Conservation (phyloP, 2,113 vertebrate genomes). For the Siniperca chuatsi region DNA sequence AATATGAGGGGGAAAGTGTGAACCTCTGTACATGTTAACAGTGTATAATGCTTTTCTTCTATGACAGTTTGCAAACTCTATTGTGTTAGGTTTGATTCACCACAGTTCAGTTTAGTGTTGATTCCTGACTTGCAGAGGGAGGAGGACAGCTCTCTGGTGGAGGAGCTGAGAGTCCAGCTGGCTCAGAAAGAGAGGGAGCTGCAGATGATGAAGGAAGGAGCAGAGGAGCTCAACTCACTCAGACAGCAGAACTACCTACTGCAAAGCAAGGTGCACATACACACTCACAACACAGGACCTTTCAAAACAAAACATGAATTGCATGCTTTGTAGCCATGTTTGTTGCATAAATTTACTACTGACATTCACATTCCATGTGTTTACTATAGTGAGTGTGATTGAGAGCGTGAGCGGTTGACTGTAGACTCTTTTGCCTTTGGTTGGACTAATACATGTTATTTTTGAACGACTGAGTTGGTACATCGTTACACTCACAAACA, state of each 20-base stretch:
- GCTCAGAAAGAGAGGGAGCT: slow-evolving; percentile 84
- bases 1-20: neutral
- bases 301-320: neutral
- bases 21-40: neutral
- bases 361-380: neutral
- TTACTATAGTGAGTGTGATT: neutral
- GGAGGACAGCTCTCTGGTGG: slow-evolving; percentile 78
- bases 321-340: neutral
- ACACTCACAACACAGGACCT: neutral
- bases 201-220: slow-evolving; percentile 81
- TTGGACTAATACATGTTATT: neutral
- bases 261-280: slow-evolving; percentile 87
- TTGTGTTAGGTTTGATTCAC: neutral
- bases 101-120: neutral
- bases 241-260: slow-evolving; percentile 92
- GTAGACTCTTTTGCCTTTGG: neutral
- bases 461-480: neutral
- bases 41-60: neutral
- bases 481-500: neutral
- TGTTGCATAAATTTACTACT: neutral
- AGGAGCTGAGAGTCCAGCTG: slow-evolving; percentile 82
- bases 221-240: slow-evolving; percentile 84
- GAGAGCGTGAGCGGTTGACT: neutral
- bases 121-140: slow-evolving; percentile 48
- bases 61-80: neutral